phyloP scores from a whole-genome alignment of 2,797 vertebrate genomes.

The Menidia menidia region DNA sequence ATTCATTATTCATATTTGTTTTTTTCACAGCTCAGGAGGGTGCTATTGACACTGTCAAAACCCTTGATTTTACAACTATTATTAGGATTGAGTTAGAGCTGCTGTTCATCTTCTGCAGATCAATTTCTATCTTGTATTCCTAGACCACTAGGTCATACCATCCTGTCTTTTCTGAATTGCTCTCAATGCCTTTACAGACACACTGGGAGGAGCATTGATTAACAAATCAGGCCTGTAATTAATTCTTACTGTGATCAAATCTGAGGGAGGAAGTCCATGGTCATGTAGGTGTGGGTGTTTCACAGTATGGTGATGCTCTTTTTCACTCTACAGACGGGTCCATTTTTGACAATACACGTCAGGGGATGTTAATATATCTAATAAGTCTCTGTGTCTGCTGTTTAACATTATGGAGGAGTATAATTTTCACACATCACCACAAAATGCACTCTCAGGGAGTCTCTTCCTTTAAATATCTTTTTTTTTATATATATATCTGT shows the following conservation, averaged over 20 bases:
- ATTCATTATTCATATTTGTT: not conserved
- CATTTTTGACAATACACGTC: slow-evolving; percentile 12
- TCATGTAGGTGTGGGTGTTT: slow-evolving; percentile 29
- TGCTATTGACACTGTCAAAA: slow-evolving; percentile 1
- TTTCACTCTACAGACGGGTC: slow-evolving; percentile 36
- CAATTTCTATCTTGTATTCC: slow-evolving; percentile 65
- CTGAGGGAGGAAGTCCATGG: slow-evolving; percentile 35
- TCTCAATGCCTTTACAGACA: slow-evolving; percentile 44
- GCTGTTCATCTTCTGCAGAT: slow-evolving; percentile 47
- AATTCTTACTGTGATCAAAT: slow-evolving; percentile 69
- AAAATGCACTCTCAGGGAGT: too few species aligned
- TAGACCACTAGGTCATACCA: slow-evolving; percentile 38
- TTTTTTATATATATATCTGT: not conserved
- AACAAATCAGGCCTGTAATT: slow-evolving; percentile 72
- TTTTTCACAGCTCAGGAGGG: not conserved
- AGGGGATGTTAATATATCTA: slow-evolving; percentile 21
- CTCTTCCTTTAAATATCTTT: too few species aligned
- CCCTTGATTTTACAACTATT: slow-evolving; percentile 23
- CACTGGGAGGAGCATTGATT: slow-evolving; percentile 64
- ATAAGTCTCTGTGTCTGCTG: slow-evolving; percentile 22
- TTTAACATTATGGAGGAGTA: slow-evolving; percentile 16
- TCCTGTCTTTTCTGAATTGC: slow-evolving; percentile 21
- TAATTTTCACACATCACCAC: too few species aligned
- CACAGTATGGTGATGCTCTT: slow-evolving; percentile 10
- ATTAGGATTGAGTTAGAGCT: slow-evolving; percentile 37